Evolutionary conservation across 1,140 invertebrate species (phyloP).

Genomic region (Polypedilum vanderplanki): DNA sequence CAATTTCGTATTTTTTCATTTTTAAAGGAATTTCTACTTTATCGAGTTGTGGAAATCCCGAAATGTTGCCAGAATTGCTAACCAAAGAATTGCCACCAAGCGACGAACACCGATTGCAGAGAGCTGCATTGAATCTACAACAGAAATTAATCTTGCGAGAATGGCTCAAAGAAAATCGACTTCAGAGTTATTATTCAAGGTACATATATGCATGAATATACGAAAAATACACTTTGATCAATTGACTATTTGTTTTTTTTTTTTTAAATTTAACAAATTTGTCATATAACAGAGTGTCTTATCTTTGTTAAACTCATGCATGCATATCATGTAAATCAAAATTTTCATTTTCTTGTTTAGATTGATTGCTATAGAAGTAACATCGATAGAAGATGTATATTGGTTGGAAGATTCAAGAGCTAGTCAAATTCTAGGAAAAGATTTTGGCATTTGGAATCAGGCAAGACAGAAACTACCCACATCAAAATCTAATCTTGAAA

Average conservation of each 20-base stretch:
- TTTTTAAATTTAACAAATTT: too few species aligned
- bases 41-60: slow-evolving; percentile 62
- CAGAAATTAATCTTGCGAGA: slow-evolving; percentile 71
- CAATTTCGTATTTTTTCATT: not conserved
- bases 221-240: not conserved
- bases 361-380: slow-evolving; percentile 69
- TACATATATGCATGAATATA: slow-evolving; percentile 37
- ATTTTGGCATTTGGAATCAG: slow-evolving; percentile 68
- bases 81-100: slow-evolving; percentile 52
- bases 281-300: not conserved
- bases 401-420: slow-evolving; percentile 76
- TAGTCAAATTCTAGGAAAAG: slow-evolving; percentile 65
- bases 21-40: slow-evolving; percentile 68
- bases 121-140: slow-evolving; percentile 66
- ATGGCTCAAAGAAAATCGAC: slow-evolving; percentile 66
- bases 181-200: slow-evolving; percentile 70
- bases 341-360: slow-evolving; percentile 42
- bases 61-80: slow-evolving; percentile 56
- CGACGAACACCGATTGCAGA: slow-evolving; percentile 68
- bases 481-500: slow-evolving; percentile 66
- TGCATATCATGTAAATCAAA: not conserved
- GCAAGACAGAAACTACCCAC: slow-evolving; percentile 70
- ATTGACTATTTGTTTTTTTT: not conserved
- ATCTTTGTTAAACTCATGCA: not conserved
- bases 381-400: slow-evolving; percentile 77